Conservation (phyloP, 1,140 invertebrate genomes). For the Pentalonia nigronervosa region DNA sequence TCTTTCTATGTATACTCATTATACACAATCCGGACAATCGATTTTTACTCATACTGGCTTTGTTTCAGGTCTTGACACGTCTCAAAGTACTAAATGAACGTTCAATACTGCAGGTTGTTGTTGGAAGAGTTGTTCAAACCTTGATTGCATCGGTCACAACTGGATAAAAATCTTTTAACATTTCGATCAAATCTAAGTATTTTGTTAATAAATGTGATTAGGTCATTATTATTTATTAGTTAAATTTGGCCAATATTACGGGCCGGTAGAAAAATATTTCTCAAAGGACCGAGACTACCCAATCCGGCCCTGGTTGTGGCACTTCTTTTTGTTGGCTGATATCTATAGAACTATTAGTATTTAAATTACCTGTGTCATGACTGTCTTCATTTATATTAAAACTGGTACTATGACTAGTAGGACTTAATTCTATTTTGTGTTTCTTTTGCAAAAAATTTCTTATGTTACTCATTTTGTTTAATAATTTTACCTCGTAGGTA, state of each 20-base stretch:
- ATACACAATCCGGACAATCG: no score
- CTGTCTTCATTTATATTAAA: not conserved
- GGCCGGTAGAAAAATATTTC: no score
- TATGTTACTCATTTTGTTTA: not conserved
- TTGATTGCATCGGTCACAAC: not conserved
- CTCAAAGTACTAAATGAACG: slow-evolving; percentile 1
- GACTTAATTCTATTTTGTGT: not conserved
- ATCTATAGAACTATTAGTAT: no score
- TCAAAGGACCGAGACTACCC: no score
- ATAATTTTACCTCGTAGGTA: not conserved
- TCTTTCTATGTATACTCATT: no score
- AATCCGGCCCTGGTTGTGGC: no score
- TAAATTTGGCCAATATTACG: no score
- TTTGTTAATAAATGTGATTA: no score
- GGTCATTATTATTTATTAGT: no score
- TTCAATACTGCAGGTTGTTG: not conserved
- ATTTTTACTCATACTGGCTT: not conserved
- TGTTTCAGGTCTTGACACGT: not conserved
- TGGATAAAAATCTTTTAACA: slow-evolving; percentile 27
- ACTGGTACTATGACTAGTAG: not conserved
- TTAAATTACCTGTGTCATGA: no score
- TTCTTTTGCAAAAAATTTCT: not conserved
- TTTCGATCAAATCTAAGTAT: no score
- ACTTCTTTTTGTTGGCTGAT: no score
- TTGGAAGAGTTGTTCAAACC: not conserved